Evolutionary conservation across 2,888 invertebrate genomes (phyloP), one percentile per base, ranked within the genome.

Genomic region (Drosophila hawaiiensis): DNA sequence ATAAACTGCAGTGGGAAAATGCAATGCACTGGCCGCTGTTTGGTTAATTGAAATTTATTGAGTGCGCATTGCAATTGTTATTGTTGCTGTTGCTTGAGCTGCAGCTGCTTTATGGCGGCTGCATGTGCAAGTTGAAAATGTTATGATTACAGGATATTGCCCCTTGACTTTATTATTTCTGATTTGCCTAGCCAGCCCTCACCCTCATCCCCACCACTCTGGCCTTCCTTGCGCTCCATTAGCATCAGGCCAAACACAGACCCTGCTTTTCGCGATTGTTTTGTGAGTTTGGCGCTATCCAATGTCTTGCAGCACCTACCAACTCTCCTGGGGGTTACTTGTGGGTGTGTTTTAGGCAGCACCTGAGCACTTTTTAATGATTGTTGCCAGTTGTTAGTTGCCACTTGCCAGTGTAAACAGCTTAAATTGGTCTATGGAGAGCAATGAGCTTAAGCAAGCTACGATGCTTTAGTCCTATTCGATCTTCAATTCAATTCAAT

Each of bases 21-120:
- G 76, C 67, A 65, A 43, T 43, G 58, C 16, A 16, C 41, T 52
- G 58, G 53, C 12, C 31, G 71, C 55, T 73, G 78, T 85, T 83
- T 81, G 82, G 75, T 70, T 85, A 85, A 85, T 85, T 85, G 86
- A 89, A 85, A 89, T 85, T 86, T 85, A 85, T 85, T 80, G 82
- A 89, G 80, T 85, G 84, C 79, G 63, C 73, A 76, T 80, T 62
- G 85, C 73, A 64, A 78, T 69, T 77, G 73, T 53, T 65, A 37
- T 43, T 54, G n/a, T 49, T 64, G 58, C 33, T 50, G 58, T 37
- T 76, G 41, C 16, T 52, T 41, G 55, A 43, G 16, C 59, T 54
- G 53, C 80, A 64, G 33, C 49, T 56, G 56, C 58, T 41, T 28
- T n/a, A 28, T 28, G 39, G 16, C 29, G 63, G 64, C 76, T 68